Base-by-base conservation (phyloP, 2,888 invertebrate species). In the Himalopsyche japonica region DNA sequence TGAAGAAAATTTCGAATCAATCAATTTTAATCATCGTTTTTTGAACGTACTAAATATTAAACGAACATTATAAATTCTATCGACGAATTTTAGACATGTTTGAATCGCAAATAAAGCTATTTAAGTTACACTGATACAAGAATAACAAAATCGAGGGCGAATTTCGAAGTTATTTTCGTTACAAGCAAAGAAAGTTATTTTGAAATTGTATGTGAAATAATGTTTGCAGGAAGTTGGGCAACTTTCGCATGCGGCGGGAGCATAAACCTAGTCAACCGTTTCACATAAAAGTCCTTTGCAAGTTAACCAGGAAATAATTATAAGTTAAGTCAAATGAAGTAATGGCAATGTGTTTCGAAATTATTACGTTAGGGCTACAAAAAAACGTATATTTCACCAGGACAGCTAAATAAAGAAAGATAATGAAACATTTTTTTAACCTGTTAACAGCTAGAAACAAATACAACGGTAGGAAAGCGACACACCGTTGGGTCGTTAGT, bases 241-340 rank as follows among this genome's bases (percentile, higher is more conserved):
- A 76, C 18, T 34, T 30, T 34, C 15, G 76, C 18, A 76, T 34
- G 76, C n/a, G 34, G 32, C 76, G 15, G 18, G 30, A 15, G 76
- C 34, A 34, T 30, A 27, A 20, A 34, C 76, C 27, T 27, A 76
- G 34, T 79, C 32, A 79, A 79, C 57, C 57, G 24, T 20, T 57
- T 20, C 57, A 10, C 57, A 57, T 57, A 57, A 57, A 57, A 79
- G 27, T 79, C 79, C 24, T 24, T 48, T 24, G n/a, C 78, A 76
- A 84, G 34, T 84, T 76, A 81, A 84, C 78, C 81, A 49, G 78
- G 84, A 32, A 79, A 81, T 80, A 84, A 84, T 81, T 81, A 84
- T 84, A 81, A 84, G 78, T 27, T 24, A 84, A 84, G 81, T 84
- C 32, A 77, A 83, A 83, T 76, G 57, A 81, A 78, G 81, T 70